Percentiles rank a stretch among this genome's conserved stretches.
Conservation (phyloP, 2,113 vertebrate species). For the Chamaea fasciata region DNA sequence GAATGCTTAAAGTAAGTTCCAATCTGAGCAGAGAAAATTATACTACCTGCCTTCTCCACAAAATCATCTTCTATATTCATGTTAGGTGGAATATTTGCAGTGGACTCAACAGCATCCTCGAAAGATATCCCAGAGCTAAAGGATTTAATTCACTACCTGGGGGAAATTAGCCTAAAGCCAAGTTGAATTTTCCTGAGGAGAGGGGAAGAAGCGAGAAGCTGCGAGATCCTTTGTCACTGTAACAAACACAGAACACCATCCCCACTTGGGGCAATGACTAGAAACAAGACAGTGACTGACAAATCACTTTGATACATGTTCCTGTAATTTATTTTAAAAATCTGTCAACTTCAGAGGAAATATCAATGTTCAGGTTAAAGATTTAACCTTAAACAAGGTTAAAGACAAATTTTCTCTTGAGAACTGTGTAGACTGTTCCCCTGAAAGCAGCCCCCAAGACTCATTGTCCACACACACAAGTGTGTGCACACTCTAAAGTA, state of each 20-base stretch:
- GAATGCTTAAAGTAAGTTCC: neutral
- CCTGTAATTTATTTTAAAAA: neutral
- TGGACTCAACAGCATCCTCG: neutral
- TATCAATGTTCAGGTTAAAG: neutral
- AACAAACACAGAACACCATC: neutral
- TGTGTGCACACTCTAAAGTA: neutral
- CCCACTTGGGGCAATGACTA: neutral
- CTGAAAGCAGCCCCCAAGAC: neutral
- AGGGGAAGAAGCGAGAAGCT: neutral
- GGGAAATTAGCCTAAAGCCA: neutral
- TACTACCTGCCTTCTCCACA: neutral
- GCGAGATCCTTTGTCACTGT: neutral
- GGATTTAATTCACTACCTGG: neutral
- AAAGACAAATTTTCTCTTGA: neutral
- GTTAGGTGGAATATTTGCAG: neutral
- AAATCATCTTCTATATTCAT: neutral
- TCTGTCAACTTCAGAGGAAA: neutral
- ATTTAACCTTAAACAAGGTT: neutral
- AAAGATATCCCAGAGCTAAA: neutral
- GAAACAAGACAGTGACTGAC: neutral
- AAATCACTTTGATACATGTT: neutral
- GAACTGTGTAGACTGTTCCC: neutral
- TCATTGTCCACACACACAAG: neutral
- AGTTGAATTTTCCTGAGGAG: neutral
- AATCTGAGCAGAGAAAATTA: neutral